Evolutionary conservation across 1,140 invertebrate species (phyloP), one percentile per base, ranked within the genome.

Genomic region (Hypothenemus hampei): DNA sequence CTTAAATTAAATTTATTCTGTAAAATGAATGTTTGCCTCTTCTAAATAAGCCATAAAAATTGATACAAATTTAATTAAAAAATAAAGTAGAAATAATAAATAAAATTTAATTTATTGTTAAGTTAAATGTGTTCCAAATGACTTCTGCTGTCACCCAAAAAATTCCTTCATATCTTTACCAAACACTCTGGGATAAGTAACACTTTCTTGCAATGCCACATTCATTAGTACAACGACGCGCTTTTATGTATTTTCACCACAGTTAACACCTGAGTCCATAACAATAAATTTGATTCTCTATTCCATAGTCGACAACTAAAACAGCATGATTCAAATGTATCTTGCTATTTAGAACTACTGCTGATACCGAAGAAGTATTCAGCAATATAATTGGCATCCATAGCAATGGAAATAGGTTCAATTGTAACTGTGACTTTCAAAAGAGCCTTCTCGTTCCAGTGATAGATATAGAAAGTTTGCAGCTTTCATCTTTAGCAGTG

Each of bases 331-430:
- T 58, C 23, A 59, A 7, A 19, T 29, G 8, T 1, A 16, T 11
- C 3, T 23, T 22, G 6, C n/a, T 21, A 31, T 3, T 29, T 8
- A 6, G 4, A 1, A 15, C 44, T 31, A 22, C 36, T 24, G 18
- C 49, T 56, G 8, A 63, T 23, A 18, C 64, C 64, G n/a, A 26
- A 33, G 3, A n/a, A 4, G 39, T 66, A 66, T 29, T 44, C 22
- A 13, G 43, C 19, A 15, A 64, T 37, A 16, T 43, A 35, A 10
- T 20, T 21, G 46, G 95, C 94, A 78, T 98, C 93, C 67, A 98
- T 97, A 50, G 91, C 93, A 44, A 90, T 79, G 4, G 86, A 80
- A 10, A 89, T 66, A 3, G 95, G 94, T 16, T 95, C 52, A 58
- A 91, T 74, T 3, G 85, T 93, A 37, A 91, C 41, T 15, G 39